Base-by-base conservation (phyloP, 1,140 invertebrate genomes). In the Heliconius himera region DNA sequence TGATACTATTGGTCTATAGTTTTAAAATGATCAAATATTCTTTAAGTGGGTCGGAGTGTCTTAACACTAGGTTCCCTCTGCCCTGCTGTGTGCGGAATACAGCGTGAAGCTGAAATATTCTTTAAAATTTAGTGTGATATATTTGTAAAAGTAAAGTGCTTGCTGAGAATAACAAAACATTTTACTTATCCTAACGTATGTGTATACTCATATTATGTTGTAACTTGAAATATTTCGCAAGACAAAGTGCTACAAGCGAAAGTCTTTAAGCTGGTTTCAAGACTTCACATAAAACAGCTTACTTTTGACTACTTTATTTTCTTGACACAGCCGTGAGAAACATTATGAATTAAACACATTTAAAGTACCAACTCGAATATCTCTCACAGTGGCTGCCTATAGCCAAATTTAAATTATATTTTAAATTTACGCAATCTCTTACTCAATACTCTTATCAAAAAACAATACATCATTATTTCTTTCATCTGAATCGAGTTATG, bases 381-480 rank as follows among this genome's bases (percentile, higher is more conserved):
- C 60, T 66, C 60, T 16, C 60, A 66, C 60, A 66, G 60, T 29
- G 29, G 60, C 13, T 66, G 60, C 26, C 26, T 66, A 66, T 6
- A 26, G 11, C 22, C 60, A 66, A 66, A 66, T 66, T 66, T 29
- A 3, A 29, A 66, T 66, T 66, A 3, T 66, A 29, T 66, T 66
- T 66, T 66, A 29, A 66, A 66, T 66, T 74, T 74, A 54, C 26
- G 73, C 49, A 74, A 38, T 38, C 36, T 0, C 13, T 77, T 41
- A 77, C 26, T 66, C 18, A 66, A 66, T 29, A 29, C 13, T 66
- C 9, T 36, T 66, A 77, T 29, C 49, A 72, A 13, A 72, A 71
- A 41, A 78, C 77, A 78, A 78, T 78, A 78, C 77, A 73, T 78
- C 77, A 70, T 81, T 81, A 81, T 74, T 77, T 74, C 36, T 54